phyloP scores from a whole-genome alignment of 92 coral and sea anemone species.

The Muricea muricata region DNA sequence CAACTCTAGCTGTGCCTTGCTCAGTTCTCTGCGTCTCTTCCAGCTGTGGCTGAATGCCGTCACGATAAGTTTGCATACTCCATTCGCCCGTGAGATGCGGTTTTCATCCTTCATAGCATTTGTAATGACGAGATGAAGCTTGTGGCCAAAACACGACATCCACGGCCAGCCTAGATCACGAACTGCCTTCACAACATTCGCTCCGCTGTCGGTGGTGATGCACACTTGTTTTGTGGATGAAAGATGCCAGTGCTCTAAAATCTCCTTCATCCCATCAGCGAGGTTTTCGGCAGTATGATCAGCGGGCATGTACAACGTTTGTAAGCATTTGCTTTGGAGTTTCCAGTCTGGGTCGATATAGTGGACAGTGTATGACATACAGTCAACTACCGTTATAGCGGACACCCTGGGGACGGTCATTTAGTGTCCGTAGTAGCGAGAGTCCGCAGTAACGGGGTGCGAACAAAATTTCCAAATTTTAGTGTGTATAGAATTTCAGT shows the following conservation, averaged over 20 bases:
- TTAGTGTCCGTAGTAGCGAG: too few relatives aligned
- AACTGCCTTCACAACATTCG: background rate
- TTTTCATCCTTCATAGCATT: slow-evolving; percentile 5
- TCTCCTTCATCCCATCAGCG: slow-evolving; percentile 18
- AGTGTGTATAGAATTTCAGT: too few relatives aligned
- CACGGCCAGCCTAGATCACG: background rate
- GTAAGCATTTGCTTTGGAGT: slow-evolving; percentile 12
- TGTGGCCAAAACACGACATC: slow-evolving; percentile 28
- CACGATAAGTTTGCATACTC: background rate
- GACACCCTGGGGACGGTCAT: too few relatives aligned
- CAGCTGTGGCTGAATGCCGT: slow-evolving; percentile 13
- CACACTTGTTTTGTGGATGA: background rate
- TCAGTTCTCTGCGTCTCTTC: slow-evolving; percentile 19
- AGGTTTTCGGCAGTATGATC: slow-evolving; percentile 19
- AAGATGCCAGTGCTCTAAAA: background rate
- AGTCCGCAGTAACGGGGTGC: too few relatives aligned
- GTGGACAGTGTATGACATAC: background rate
- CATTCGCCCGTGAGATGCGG: background rate
- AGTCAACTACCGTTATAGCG: too few relatives aligned
- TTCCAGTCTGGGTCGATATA: slow-evolving; percentile 14
- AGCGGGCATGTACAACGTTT: slow-evolving; percentile 7
- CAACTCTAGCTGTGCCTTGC: slow-evolving; percentile 1
- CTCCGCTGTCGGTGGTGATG: slow-evolving; percentile 20
- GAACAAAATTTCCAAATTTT: too few relatives aligned
- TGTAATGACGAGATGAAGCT: background rate